These are phyloP conservation scores for Gymnarchus niloticus DNA, from an alignment of 2,113 vertebrate genomes.

Conservation along the genomic window DNA sequence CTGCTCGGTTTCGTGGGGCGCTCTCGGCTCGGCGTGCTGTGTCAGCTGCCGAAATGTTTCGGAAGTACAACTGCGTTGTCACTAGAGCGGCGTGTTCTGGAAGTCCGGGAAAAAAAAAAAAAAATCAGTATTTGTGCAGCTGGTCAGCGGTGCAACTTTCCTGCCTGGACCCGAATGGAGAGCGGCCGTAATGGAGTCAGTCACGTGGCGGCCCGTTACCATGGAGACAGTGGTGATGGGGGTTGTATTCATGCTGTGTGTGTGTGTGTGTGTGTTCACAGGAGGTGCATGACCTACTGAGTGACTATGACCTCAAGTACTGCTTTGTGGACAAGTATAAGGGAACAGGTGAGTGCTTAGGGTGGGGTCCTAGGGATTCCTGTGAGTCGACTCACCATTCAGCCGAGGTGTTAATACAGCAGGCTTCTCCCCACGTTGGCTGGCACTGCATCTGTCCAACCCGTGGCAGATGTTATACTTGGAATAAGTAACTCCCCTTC, in stretches of 20 bases:
- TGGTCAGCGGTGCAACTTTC: neutral
- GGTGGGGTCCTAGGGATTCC: neutral
- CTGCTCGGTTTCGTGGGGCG: too few relatives aligned
- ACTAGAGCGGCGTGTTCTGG: neutral
- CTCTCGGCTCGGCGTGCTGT: conserved; percentile 45
- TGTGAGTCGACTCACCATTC: too few relatives aligned
- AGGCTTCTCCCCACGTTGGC: too few relatives aligned
- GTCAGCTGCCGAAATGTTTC: conserved; percentile 42
- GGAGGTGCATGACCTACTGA: conserved; percentile 86
- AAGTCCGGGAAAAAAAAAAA: neutral
- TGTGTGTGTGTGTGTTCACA: conserved; percentile 40
- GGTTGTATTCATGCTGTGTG: conserved; percentile 1
- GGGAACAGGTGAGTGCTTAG: conserved; percentile 76
- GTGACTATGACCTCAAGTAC: conserved; percentile 86
- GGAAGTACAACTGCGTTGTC: neutral
- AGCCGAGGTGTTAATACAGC: too few relatives aligned
- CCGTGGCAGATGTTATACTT: too few relatives aligned
- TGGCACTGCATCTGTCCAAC: too few relatives aligned
- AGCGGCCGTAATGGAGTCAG: neutral
- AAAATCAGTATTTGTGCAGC: neutral
- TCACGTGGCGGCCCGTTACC: neutral
- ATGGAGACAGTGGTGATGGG: neutral
- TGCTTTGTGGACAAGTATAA: conserved; percentile 96
- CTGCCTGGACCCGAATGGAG: neutral
- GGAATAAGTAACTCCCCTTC: too few relatives aligned